A percentile compares a stretch with the other conserved stretches of the same genome.
These are phyloP conservation scores for Silurus asotus DNA, from an alignment of 2,113 vertebrate species.

Conservation along the genomic window DNA sequence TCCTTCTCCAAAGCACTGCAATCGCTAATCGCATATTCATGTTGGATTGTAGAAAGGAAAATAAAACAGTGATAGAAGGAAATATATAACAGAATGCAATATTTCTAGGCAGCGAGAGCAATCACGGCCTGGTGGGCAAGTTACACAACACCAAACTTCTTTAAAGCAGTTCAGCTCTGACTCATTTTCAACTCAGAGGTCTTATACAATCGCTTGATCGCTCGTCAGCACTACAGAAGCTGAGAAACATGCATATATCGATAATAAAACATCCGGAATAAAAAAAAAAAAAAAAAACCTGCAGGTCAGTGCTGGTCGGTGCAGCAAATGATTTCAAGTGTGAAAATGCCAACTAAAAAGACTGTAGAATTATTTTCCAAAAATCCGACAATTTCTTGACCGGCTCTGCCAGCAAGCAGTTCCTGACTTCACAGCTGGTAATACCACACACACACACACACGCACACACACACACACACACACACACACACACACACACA, in stretches of 20 bases:
- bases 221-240: neutral
- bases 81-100: neutral
- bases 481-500: neutral
- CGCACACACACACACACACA: neutral
- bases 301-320: neutral
- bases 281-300: neutral
- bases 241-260: neutral
- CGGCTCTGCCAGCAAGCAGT: neutral
- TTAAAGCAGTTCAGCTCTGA: neutral
- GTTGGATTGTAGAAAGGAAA: neutral
- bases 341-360: neutral
- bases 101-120: neutral
- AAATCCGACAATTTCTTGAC: neutral
- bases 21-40: neutral
- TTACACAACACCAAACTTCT: conserved; percentile 6
- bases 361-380: neutral
- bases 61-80: neutral
- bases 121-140: neutral
- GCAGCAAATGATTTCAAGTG: neutral
- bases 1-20: neutral
- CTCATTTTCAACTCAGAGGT: neutral
- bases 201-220: conserved; percentile 13
- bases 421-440: neutral
- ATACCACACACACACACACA: neutral
- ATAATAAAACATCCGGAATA: neutral